A percentile compares a stretch with the other conserved stretches of the same genome.
Evolutionary conservation across 37 sponge, comb jelly and placozoan genomes (phyloP).

Genomic region (Halichondria panicea): DNA sequence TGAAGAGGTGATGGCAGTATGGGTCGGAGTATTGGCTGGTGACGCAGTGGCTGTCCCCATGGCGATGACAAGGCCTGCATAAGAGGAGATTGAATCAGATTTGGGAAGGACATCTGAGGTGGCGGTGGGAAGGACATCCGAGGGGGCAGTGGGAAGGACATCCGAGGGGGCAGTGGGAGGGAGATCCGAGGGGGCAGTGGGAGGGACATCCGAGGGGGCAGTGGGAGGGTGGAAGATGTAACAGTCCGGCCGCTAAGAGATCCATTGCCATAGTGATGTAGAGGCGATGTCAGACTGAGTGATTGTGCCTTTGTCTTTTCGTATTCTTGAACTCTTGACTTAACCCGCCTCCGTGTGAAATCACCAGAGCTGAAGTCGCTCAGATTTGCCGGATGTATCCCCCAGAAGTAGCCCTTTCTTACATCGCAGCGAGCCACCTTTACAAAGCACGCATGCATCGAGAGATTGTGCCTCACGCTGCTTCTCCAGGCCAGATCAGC

Average conservation of each 20-base stretch:
- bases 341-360: conserved; percentile 36
- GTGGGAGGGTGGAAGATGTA: neutral
- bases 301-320: too few relatives aligned
- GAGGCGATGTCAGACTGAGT: neutral
- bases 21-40: too few relatives aligned
- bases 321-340: conserved; percentile 7
- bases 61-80: too few relatives aligned
- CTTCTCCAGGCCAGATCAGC: conserved; percentile 73
- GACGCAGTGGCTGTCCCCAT: too few relatives aligned
- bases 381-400: conserved; percentile 77
- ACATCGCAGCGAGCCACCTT: conserved; percentile 66
- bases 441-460: conserved; percentile 73
- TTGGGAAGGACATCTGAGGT: too few relatives aligned
- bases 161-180: neutral
- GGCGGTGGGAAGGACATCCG: too few relatives aligned
- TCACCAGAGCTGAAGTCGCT: conserved; percentile 65
- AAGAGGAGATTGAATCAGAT: too few relatives aligned
- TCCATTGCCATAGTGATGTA: too few relatives aligned
- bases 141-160: too few relatives aligned
- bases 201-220: neutral
- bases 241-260: neutral
- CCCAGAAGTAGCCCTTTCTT: conserved; percentile 83
- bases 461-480: conserved; percentile 81
- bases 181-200: neutral
- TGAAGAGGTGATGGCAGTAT: too few relatives aligned